Base-by-base conservation (phyloP, 2,888 invertebrate genomes). In the Nebria brevicollis region DNA sequence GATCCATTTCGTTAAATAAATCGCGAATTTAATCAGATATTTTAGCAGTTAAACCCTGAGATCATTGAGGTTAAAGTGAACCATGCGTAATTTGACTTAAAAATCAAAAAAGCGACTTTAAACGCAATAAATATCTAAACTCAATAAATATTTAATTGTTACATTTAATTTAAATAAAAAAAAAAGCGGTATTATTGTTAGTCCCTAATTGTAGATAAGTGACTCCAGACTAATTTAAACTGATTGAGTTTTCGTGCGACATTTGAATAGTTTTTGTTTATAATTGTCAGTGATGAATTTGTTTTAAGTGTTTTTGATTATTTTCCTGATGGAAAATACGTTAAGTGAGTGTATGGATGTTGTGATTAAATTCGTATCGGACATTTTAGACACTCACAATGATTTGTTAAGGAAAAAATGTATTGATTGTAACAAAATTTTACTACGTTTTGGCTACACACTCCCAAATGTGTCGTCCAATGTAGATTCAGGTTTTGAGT, bases 1-100 rank as follows among this genome's bases (percentile, higher is more conserved):
- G 88, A 87, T 93, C 93, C 94, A 94, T 94, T 86, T 84, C 88
- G 72, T 65, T 43, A 68, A 75, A 72, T 54, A 26, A 75, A 42
- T 73, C 42, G 73, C 26, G 13, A 11, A 77, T 68, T 72, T 73
- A 73, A 3, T 54, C 2, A 4, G 54, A 11, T 54, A 6, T 8
- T 54, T 54, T 54, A 8, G 13, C 8, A 54, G 70, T 34, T 15
- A 79, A 43, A 65, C 54, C 80, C 75, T 80, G 75, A 80, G 75
- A 77, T 72, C 42, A 70, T 75, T 76, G 65, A 81, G 81, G 81
- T 81, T 81, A 81, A 41, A 68, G 2, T 73, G 64, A 15, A 80
- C 75, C 80, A 79, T 79, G 79, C 79, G 42, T 15, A 43, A 34
- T 70, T 54, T 34, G 75, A n/a, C n/a, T 41, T 68, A 8, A 34